Evolutionary conservation across 1,140 invertebrate genomes (phyloP).

Genomic region (Pteromalus puparum): DNA sequence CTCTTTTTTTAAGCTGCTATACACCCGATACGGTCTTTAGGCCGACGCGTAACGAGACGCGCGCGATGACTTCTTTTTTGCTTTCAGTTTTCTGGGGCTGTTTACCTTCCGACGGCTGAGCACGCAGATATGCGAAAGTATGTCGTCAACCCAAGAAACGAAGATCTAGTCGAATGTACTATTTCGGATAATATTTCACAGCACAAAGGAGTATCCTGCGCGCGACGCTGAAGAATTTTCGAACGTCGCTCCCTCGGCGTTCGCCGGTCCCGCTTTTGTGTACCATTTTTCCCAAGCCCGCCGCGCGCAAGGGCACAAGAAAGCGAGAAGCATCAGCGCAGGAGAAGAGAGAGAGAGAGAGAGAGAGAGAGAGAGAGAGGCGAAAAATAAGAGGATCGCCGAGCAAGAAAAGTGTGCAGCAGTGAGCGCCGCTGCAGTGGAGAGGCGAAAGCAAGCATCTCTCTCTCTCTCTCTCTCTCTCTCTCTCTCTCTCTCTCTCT

Average conservation of each 20-base stretch:
- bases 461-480: no score
- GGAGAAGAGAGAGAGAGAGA: slow-evolving; percentile 10
- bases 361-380: slow-evolving; percentile 3
- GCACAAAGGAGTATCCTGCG: no score
- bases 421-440: background rate
- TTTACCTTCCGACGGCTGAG: no score
- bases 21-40: no score
- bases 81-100: no score
- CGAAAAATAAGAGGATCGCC: slow-evolving; percentile 17
- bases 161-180: no score
- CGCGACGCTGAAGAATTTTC: background rate
- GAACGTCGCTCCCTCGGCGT: background rate
- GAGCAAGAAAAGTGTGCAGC: background rate
- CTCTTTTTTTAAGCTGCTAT: background rate
- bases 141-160: no score
- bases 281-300: background rate
- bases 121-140: no score
- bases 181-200: no score
- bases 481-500: background rate
- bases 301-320: background rate
- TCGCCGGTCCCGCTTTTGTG: background rate
- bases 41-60: no score
- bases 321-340: background rate
- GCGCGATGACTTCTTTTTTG: no score
- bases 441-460: background rate